phyloP scores from a whole-genome alignment of 2,113 vertebrate species.

The Xenopus laevis region DNA sequence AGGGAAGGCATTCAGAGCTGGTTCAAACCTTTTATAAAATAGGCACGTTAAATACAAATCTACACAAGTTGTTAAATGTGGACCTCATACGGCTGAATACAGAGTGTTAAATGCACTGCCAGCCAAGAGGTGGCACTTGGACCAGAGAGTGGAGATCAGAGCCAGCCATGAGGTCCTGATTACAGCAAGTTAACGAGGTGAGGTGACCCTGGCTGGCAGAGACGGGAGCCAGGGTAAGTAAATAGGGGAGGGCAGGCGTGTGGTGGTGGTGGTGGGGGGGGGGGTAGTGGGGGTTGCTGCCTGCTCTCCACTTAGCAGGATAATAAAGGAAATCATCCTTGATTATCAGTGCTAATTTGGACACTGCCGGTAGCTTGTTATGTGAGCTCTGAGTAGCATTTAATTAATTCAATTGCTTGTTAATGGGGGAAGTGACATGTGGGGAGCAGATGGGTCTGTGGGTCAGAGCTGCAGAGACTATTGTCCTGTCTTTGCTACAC shows the following conservation, averaged over 20 bases:
- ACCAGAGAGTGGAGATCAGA: slow-evolving; percentile 27
- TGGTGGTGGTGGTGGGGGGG: slow-evolving; percentile 51
- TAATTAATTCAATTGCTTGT: slow-evolving; percentile 90
- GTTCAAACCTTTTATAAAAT: too few species aligned
- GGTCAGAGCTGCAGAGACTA: slow-evolving; percentile 66
- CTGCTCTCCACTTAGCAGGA: slow-evolving; percentile 80
- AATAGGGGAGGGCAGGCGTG: slow-evolving; percentile 77
- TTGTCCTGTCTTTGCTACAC: slow-evolving; percentile 30
- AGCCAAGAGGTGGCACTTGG: slow-evolving; percentile 34
- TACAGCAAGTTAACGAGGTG: slow-evolving; percentile 81
- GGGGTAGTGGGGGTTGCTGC: slow-evolving; percentile 70
- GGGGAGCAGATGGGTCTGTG: slow-evolving; percentile 85
- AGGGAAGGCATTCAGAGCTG: neutral
- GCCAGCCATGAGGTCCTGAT: slow-evolving; percentile 58
- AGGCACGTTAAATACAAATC: too few species aligned
- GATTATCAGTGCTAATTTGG: slow-evolving; percentile 87
- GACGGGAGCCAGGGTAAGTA: slow-evolving; percentile 78
- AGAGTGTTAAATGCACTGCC: slow-evolving; percentile 23
- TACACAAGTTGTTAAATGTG: neutral
- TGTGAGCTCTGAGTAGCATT: slow-evolving; percentile 84
- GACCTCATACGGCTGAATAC: neutral
- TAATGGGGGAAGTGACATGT: slow-evolving; percentile 87
- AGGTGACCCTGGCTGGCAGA: slow-evolving; percentile 75
- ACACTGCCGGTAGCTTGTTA: slow-evolving; percentile 87
- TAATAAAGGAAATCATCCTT: slow-evolving; percentile 86